Base-by-base conservation (phyloP, 2,888 invertebrate genomes). In the Drosophila fungiperda region DNA sequence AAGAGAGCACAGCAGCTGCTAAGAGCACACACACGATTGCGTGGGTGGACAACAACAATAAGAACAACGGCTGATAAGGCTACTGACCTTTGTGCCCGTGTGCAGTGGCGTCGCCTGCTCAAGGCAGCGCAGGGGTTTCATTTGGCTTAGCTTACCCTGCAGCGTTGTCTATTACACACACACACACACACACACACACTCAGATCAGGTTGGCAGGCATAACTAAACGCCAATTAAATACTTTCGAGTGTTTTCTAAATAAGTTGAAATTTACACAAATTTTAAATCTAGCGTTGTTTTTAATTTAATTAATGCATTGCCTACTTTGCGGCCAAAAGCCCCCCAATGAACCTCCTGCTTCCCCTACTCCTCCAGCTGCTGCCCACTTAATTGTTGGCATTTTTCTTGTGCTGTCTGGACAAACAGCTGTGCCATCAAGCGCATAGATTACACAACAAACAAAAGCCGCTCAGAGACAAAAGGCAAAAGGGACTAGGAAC, bases 371-470 rank as follows among this genome's bases (percentile, higher is more conserved):
- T 6, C 29, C 38, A 33, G 35, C 35, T 35, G 54, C 65, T 76
- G 84, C 78, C 90, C 84, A 84, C 83, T 90, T 87, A 90, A 87
- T 87, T 90, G 90, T 90, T 84, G 78, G 86, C 88, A 90, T 87
- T 89, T 87, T 90, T 87, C 85, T 87, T 82, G 61, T 68, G 77
- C 80, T 57, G 84, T 85, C 90, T 88, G 84, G 83, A 88, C 90
- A 88, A 87, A 80, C 90, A 85, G 89, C 90, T 90, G 88, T 85
- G 90, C 87, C 90, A 80, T 80, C 73, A 88, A 87, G 91, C 88
- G 87, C 86, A 89, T 90, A 89, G 88, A 89, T 89, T 90, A 89
- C 90, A 87, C 88, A 90, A 87, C 82, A 87, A 90, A 87, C 86
- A 87, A 87, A 89, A 85, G 87, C 88, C 76, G 78, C 89, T 73